Conservation (phyloP, 1,140 invertebrate genomes). For the Formica exsecta region DNA sequence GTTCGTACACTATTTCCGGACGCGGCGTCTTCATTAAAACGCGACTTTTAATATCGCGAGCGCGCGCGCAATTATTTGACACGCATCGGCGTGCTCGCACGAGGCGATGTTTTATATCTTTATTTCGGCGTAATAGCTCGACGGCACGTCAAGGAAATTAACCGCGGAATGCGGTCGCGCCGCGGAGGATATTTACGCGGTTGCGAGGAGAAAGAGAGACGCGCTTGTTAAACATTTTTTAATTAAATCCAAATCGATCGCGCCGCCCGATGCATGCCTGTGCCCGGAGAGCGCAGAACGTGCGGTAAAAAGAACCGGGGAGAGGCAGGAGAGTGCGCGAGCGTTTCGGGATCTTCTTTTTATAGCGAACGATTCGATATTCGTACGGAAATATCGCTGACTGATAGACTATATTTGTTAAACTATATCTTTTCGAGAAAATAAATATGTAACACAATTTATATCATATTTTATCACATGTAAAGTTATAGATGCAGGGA, state of each 20-base stretch:
- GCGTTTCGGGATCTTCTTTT: conserved; percentile 61
- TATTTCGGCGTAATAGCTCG: conserved; percentile 62
- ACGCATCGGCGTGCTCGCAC: neutral
- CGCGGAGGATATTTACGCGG: conserved; percentile 78
- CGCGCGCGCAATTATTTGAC: conserved; percentile 63
- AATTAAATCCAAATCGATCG: conserved; percentile 82
- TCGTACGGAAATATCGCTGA: conserved; percentile 31
- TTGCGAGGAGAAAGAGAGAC: conserved; percentile 23
- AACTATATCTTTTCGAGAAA: conserved; percentile 15
- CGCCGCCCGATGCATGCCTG: conserved; percentile 41
- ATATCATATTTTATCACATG: neutral
- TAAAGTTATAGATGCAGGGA: neutral
- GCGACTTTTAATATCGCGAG: conserved; percentile 69
- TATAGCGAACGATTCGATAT: conserved; percentile 42
- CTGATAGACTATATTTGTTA: conserved; percentile 37
- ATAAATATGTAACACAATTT: neutral
- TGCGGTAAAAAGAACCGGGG: conserved; percentile 47
- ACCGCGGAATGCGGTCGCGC: conserved; percentile 79
- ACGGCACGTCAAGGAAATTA: conserved; percentile 79
- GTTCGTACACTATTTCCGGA: neutral
- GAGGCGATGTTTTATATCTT: conserved; percentile 53
- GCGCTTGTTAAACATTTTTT: conserved; percentile 83
- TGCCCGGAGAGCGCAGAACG: conserved; percentile 7
- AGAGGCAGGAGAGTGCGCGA: neutral
- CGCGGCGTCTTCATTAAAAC: conserved; percentile 6